Evolutionary conservation across 2,797 vertebrate genomes (phyloP).

Genomic region (Dryobates pubescens): DNA sequence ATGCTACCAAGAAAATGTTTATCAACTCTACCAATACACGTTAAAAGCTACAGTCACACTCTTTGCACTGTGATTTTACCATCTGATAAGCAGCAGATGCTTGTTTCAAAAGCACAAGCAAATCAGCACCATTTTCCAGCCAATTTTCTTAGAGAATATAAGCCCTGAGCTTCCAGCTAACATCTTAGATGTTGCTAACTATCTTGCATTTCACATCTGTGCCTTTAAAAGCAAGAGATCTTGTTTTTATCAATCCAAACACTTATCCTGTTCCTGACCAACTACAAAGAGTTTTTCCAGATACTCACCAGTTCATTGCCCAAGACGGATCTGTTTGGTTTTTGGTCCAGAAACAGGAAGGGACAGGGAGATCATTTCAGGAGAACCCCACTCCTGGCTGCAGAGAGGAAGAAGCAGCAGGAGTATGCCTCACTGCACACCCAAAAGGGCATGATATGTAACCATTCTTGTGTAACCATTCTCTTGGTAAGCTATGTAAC

Average conservation of each 20-base stretch:
- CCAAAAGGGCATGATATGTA: fast-evolving
- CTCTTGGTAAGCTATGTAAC: not conserved
- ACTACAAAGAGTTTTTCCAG: not conserved
- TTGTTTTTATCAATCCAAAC: not conserved
- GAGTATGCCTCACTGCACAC: not conserved
- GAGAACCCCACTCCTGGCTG: not conserved
- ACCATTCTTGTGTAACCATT: not conserved
- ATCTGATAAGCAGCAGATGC: conserved; percentile 6
- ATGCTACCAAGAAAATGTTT: conserved; percentile 25
- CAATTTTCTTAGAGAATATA: not conserved
- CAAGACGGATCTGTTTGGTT: not conserved
- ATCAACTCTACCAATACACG: not conserved
- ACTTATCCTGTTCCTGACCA: not conserved
- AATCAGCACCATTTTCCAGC: not conserved
- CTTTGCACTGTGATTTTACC: conserved; percentile 6
- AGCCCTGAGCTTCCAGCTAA: not conserved
- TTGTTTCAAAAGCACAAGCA: conserved; percentile 23
- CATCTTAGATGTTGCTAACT: not conserved
- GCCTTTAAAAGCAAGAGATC: not conserved
- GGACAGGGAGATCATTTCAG: not conserved
- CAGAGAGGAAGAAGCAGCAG: not conserved
- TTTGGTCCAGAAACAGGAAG: not conserved
- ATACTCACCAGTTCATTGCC: not conserved
- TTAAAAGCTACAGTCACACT: not conserved
- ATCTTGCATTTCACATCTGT: not conserved